Evolutionary conservation across 2,113 vertebrate species (phyloP), one percentile per base, ranked within the genome.

Genomic region (Pitta sordida): DNA sequence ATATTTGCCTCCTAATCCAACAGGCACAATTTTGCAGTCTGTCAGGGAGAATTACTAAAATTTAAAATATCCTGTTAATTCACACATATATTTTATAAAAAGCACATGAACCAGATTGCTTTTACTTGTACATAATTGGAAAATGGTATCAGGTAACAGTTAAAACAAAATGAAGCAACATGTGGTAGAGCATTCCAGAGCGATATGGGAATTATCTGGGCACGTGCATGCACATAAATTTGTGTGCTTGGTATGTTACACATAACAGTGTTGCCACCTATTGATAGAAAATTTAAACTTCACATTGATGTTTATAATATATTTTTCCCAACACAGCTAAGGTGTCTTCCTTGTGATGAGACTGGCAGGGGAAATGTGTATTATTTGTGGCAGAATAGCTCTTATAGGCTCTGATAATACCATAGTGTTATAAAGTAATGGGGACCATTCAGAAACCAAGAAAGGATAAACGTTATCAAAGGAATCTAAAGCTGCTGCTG

Each of bases 251-350:
- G 0, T 74, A 27, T 77, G 79, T 88, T 95, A 26, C 30, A 56
- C 79, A 62, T 89, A 39, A 44, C 93, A 63, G 87, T 74, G 79
- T 96, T 94, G 95, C 91, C 94, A 94, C 89, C 95, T 96, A 87
- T 95, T 94, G 90, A 91, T 83, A 79, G 87, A 86, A n/a, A 94
- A 67, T 75, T 27, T 62, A 86, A 89, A 95, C 60, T 95, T 89
- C 93, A 80, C 20, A 7, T 39, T 29, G 44, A 52, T 62, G 19
- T 76, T 79, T 46, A 7, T 53, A 48, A 30, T 43, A 7, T 23
- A 13, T 58, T 64, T 91, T 65, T 63, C 32, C 48, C n/a, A 32
- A 4, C 24, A 12, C 37, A 71, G 19, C 3, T 1, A 34, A 73
- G 13, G 14, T 73, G 43, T 86, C 67, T 46, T 90, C 75, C 78